These are phyloP conservation scores for Cricetomys ansorgei DNA, from an alignment of 2,113 vertebrate genomes.

Conservation along the genomic window DNA sequence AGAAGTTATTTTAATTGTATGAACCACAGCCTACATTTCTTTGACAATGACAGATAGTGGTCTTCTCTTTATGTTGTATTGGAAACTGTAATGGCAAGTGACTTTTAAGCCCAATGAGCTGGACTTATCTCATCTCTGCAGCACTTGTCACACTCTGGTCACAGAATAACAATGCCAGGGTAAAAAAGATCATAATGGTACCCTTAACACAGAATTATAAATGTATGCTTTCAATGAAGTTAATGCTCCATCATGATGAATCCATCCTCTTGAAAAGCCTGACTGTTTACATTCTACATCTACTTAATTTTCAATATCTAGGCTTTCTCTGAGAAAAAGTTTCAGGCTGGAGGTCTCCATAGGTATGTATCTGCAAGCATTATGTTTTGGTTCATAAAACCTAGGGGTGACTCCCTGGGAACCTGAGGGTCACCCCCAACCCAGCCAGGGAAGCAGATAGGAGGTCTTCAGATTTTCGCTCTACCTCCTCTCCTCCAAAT, in stretches of 20 bases:
- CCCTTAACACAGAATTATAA: slow-evolving; percentile 56
- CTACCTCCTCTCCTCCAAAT: background rate
- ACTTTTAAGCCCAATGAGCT: slow-evolving; percentile 17
- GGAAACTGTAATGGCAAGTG: slow-evolving; percentile 15
- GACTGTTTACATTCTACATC: slow-evolving; percentile 39
- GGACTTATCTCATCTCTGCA: slow-evolving; percentile 12
- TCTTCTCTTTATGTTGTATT: slow-evolving; percentile 38
- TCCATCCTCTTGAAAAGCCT: slow-evolving; percentile 15
- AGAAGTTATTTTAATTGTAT: slow-evolving; percentile 64
- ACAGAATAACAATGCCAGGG: slow-evolving; percentile 13
- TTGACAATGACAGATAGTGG: slow-evolving; percentile 54
- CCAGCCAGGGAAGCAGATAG: background rate
- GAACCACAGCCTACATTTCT: slow-evolving; percentile 48
- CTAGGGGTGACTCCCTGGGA: background rate
- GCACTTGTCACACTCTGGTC: slow-evolving; percentile 60
- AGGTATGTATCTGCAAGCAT: background rate
- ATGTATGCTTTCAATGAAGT: slow-evolving; percentile 46
- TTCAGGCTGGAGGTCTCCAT: background rate
- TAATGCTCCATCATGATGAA: slow-evolving; percentile 60
- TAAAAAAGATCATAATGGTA: slow-evolving; percentile 30
- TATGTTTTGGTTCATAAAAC: slow-evolving; percentile 52
- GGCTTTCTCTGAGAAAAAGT: background rate
- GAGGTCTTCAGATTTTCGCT: background rate
- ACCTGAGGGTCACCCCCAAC: background rate
- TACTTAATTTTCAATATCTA: slow-evolving; percentile 42